phyloP scores from a whole-genome alignment of 2,888 invertebrate species.

The Acleris literana region DNA sequence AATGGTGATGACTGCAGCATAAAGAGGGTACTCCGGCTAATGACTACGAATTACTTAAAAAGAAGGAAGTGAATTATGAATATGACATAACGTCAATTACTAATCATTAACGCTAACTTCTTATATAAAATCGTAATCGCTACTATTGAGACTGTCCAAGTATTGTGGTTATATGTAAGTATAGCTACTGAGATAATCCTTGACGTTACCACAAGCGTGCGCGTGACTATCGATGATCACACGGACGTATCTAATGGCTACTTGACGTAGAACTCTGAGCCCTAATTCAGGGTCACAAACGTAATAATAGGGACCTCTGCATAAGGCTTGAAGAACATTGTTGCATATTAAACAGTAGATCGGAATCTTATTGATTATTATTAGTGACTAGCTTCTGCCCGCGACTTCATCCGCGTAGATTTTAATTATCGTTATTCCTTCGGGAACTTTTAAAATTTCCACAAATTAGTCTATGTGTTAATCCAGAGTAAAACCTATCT shows the following conservation, averaged over 20 bases:
- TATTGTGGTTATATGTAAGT: neutral
- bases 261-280: conserved; percentile 25
- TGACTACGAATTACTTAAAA: conserved; percentile 3
- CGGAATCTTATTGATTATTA: neutral
- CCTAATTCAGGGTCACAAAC: conserved; percentile 32
- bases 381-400: too few relatives aligned
- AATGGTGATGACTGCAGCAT: conserved; percentile 1
- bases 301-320: conserved; percentile 24
- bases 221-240: conserved; percentile 32
- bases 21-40: conserved; percentile 1
- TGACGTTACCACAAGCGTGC: conserved; percentile 21
- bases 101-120: neutral
- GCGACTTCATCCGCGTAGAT: too few relatives aligned
- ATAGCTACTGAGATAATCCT: conserved; percentile 3
- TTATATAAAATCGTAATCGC: conserved; percentile 13
- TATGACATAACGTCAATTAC: conserved; percentile 3
- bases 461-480: neutral
- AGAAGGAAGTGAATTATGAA: conserved; percentile 8
- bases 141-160: neutral
- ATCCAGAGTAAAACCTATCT: too few relatives aligned
- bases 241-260: conserved; percentile 25
- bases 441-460: neutral
- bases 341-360: conserved; percentile 28
- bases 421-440: neutral
- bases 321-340: conserved; percentile 23